phyloP scores from a whole-genome alignment of 1,140 invertebrate species.

The Hyposmocoma kahamanoa region DNA sequence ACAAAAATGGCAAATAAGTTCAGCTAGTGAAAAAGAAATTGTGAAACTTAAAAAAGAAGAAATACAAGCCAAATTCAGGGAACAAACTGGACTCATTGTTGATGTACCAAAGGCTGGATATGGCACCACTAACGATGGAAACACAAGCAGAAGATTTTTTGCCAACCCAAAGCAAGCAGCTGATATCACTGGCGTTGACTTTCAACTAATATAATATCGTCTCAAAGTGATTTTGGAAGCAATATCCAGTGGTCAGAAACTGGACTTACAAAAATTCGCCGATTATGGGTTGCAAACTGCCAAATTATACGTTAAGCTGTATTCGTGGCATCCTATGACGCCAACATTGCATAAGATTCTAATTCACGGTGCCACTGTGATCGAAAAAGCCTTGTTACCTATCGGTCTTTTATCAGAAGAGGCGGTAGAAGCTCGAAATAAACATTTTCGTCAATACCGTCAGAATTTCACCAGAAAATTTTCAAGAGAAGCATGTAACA shows the following conservation, averaged over 20 bases:
- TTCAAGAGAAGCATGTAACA: background rate
- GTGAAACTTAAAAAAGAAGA: too few species aligned
- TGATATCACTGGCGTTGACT: constrained; percentile 28
- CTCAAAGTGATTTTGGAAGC: constrained; percentile 7
- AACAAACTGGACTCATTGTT: constrained; percentile 23
- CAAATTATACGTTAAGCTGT: constrained; percentile 5
- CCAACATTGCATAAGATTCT: constrained; percentile 11
- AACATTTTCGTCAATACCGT: constrained; percentile 26
- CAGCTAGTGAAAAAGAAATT: constrained; percentile 10
- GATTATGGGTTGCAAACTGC: constrained; percentile 5
- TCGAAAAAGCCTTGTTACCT: constrained; percentile 17
- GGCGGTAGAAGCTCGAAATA: constrained; percentile 37
- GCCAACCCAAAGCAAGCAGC: constrained; percentile 18
- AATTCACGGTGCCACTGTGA: constrained; percentile 9
- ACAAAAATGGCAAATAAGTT: constrained; percentile 23
- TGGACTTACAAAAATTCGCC: constrained; percentile 6
- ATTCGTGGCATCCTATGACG: constrained; percentile 11
- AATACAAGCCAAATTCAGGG: constrained; percentile 9
- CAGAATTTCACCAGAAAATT: constrained; percentile 24
- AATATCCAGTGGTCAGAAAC: constrained; percentile 7
- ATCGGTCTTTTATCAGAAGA: constrained; percentile 47
- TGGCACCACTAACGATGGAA: constrained; percentile 46
- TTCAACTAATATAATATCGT: constrained; percentile 19
- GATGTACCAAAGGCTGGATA: constrained; percentile 39
- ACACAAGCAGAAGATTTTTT: constrained; percentile 44